Percentiles rank a stretch among this genome's conserved stretches.
phyloP scores from a whole-genome alignment of 2,113 vertebrate genomes.

The Heliornis fulica region DNA sequence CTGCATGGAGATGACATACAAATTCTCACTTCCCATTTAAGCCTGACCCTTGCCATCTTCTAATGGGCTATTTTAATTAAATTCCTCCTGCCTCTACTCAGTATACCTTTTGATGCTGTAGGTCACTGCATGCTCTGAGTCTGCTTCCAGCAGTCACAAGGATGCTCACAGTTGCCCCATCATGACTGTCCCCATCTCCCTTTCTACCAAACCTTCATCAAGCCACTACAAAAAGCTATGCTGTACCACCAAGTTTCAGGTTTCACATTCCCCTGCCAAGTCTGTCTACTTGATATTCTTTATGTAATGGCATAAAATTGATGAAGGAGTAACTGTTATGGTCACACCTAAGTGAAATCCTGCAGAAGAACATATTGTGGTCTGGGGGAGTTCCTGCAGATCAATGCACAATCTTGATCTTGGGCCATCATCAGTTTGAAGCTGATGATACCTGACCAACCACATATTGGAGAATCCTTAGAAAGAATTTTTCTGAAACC shows the following conservation, averaged over 20 bases:
- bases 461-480: background rate
- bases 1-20: background rate
- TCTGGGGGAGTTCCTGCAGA: background rate
- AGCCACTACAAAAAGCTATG: background rate
- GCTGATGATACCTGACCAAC: background rate
- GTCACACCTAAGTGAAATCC: background rate
- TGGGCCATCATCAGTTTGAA: background rate
- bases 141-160: background rate
- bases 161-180: background rate
- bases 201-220: background rate
- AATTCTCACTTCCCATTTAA: background rate
- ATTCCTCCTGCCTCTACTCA: background rate
- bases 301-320: background rate
- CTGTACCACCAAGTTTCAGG: background rate
- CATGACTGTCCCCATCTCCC: rapidly evolving
- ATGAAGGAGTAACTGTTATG: background rate
- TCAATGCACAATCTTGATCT: background rate
- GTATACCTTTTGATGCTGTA: background rate
- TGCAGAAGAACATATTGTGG: background rate
- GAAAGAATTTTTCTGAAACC: background rate
- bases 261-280: too few relatives aligned
- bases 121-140: background rate
- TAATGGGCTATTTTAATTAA: background rate
- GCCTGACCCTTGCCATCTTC: background rate
- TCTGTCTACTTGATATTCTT: background rate